phyloP scores from a whole-genome alignment of 2,113 vertebrate species.

The Corythaeola cristata region DNA sequence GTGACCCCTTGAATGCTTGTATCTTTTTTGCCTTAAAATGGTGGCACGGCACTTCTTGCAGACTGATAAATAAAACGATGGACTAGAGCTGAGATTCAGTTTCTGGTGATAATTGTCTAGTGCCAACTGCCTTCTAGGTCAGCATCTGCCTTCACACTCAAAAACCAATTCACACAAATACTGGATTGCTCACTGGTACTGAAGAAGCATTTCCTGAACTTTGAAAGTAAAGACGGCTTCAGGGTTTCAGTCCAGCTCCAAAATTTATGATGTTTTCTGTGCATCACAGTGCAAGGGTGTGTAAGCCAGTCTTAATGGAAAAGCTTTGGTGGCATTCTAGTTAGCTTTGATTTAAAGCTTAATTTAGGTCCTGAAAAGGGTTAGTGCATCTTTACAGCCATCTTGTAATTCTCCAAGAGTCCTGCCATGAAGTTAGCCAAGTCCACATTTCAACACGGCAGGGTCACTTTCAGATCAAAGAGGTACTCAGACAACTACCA shows the following conservation, averaged over 20 bases:
- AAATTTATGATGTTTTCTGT: conserved; percentile 69
- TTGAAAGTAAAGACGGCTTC: conserved; percentile 37
- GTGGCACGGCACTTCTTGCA: not conserved
- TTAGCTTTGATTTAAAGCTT: conserved; percentile 74
- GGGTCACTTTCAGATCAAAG: conserved; percentile 71
- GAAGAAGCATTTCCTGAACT: conserved; percentile 50
- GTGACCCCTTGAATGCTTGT: not conserved
- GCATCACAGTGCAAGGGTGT: conserved; percentile 63
- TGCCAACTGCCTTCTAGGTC: conserved; percentile 41
- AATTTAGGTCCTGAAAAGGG: conserved; percentile 71
- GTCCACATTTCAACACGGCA: conserved; percentile 66
- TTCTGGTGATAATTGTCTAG: conserved; percentile 64
- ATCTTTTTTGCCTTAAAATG: not conserved
- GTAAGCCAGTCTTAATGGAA: conserved; percentile 70
- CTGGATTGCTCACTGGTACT: conserved; percentile 5
- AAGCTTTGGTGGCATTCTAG: conserved; percentile 68
- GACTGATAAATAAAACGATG: not conserved
- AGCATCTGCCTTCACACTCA: conserved; percentile 57
- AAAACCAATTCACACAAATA: conserved; percentile 64
- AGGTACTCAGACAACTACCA: conserved; percentile 32
- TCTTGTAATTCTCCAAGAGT: conserved; percentile 72
- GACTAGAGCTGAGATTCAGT: conserved; percentile 13
- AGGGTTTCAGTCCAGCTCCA: conserved; percentile 25
- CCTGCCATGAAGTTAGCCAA: conserved; percentile 69
- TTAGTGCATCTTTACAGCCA: conserved; percentile 72